Percentiles rank a stretch among this genome's conserved stretches.
These are phyloP conservation scores for Centroberyx gerrardi DNA, from an alignment of 2,797 vertebrate genomes.

Conservation along the genomic window DNA sequence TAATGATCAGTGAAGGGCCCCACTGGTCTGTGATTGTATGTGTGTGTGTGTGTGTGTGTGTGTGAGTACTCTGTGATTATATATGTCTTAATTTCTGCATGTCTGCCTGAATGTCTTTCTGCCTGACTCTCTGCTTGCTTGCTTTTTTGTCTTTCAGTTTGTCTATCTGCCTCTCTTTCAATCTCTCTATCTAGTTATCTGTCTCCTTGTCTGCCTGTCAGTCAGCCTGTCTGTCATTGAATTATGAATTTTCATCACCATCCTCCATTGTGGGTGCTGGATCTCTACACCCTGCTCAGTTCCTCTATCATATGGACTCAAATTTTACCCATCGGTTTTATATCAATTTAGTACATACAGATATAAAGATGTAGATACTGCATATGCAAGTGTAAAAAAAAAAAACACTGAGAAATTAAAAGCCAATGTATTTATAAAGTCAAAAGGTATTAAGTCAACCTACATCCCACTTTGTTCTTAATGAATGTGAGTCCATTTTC, in stretches of 20 bases:
- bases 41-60: constrained; percentile 2
- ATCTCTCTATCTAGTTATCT: too few relatives aligned
- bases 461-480: neutral
- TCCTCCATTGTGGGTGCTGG: too few relatives aligned
- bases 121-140: neutral
- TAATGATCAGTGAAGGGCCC: constrained; percentile 76
- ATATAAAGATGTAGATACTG: too few relatives aligned
- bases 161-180: neutral
- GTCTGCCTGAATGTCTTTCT: constrained; percentile 1
- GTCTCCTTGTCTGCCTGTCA: too few relatives aligned
- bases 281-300: too few relatives aligned
- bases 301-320: too few relatives aligned
- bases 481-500: neutral
- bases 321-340: too few relatives aligned
- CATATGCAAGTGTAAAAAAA: too few relatives aligned
- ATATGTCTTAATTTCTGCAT: constrained; percentile 3
- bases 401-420: too few relatives aligned
- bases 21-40: constrained; percentile 1
- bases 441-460: neutral
- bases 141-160: neutral
- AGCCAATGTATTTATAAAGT: neutral
- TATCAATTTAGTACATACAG: too few relatives aligned
- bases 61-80: constrained; percentile 4
- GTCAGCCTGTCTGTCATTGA: too few relatives aligned
- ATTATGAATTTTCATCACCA: too few relatives aligned